Base-by-base conservation (phyloP, 1,140 invertebrate genomes). In the Drosophila nannoptera region DNA sequence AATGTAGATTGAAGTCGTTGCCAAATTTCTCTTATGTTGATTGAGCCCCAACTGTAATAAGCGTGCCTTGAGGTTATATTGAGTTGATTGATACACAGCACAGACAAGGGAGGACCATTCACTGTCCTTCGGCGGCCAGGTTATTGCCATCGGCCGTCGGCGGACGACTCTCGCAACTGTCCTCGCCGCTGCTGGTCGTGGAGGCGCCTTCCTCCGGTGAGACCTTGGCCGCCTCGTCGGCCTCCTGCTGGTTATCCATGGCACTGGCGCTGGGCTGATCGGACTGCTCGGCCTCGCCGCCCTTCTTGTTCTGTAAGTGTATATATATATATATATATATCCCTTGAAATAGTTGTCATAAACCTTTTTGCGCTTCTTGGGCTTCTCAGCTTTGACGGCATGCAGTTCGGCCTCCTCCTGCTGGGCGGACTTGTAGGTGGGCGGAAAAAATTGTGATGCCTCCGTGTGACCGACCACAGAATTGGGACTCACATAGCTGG, bases 401-500 rank as follows among this genome's bases (percentile, higher is more conserved):
- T 81, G 75, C 40, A 87, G 50, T 7, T 87, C 77, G 11, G 66
- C 75, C 50, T 87, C 78, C 43, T 88, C 87, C 43, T 88, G 77
- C 50, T 66, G 12, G 0, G 77, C 83, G 0, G 87, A 87, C 35
- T 90, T 91, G 81, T 93, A 93, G 7, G 89, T 92, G 12, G 91
- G 89, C 4, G 93, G 93, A 77, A 94, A 93, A 89, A 93, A 92
- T 49, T 90, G 81, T 4, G 72, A 73, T 55, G 92, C 92, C 73
- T 93, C 93, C 50, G 90, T 87, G 29, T 90, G 89, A 0, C 93
- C 93, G 12, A 90, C 78, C 31, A 93, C 92, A 0, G 91, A 89
- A 75, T 93, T 92, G 12, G 89, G 83, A 75, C 92, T 93, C 0
- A 92, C 90, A 78, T 93, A 92, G 12, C 92, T 90, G 6, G 93